phyloP scores from a whole-genome alignment of 2,797 vertebrate genomes.

The Pogoniulus pusillus region DNA sequence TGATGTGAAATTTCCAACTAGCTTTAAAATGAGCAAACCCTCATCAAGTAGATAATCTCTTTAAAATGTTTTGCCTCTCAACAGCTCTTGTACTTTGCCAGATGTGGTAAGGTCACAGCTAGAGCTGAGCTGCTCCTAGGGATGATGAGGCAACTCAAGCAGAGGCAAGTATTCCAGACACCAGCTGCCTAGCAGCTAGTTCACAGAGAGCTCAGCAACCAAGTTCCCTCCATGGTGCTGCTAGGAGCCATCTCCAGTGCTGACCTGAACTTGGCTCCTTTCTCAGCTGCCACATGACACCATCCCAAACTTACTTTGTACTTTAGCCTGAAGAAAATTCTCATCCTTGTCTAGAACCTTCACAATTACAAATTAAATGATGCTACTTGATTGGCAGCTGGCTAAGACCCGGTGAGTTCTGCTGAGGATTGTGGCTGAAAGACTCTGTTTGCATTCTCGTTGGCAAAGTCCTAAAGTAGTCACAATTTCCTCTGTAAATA shows the following conservation, averaged over 20 bases:
- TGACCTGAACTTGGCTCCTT: neutral
- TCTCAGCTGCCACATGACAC: neutral
- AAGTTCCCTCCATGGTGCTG: neutral
- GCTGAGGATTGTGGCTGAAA: neutral
- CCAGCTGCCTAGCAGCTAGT: neutral
- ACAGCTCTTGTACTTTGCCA: neutral
- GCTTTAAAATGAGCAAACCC: neutral
- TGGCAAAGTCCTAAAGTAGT: neutral
- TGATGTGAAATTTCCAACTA: neutral
- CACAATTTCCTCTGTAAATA: neutral
- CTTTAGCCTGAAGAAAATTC: neutral
- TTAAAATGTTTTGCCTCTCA: neutral
- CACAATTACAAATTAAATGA: neutral
- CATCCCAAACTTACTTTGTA: neutral
- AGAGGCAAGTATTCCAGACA: neutral
- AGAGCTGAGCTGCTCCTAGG: neutral
- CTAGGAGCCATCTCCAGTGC: neutral
- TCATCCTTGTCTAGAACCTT: neutral
- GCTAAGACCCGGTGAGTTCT: neutral
- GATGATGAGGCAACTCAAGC: neutral
- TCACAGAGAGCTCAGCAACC: neutral
- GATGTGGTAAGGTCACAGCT: neutral
- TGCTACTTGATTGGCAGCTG: neutral
- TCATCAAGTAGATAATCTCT: neutral
- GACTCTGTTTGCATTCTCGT: neutral